Base-by-base conservation (phyloP, 2,797 vertebrate genomes). In the Orestias chungarensis region DNA sequence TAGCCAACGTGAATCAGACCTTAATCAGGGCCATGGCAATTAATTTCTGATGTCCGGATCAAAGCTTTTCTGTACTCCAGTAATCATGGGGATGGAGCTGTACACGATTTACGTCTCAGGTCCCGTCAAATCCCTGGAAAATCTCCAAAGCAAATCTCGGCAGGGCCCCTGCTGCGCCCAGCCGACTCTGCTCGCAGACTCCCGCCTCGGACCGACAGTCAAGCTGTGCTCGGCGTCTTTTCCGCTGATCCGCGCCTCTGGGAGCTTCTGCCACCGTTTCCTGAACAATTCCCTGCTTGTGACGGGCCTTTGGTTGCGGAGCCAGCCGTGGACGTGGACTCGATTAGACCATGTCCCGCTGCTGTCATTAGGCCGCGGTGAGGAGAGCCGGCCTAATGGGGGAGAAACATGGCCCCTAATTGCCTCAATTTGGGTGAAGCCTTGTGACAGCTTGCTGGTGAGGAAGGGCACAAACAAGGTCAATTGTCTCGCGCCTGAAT, bases 401-500 rank as follows among this genome's bases (percentile, higher is more conserved):
- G 78, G 81, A 91, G 88, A 91, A 85, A 86, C 88, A 80, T 90
- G 68, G 75, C 27, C 68, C 88, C 82, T 91, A 91, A 92, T 85
- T 93, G 89, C 87, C 81, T 86, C 81, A 91, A 86, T 90, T 92
- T 93, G 85, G 90, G 81, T 87, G 76, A 91, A 88, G 88, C 75
- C 89, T 66, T 81, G 91, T 87, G 79, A 94, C 90, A 87, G 91
- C 86, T 88, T 0, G 87, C 67, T 88, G 82, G 89, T 90, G 87
- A 92, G 91, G 88, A 93, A 93, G 89, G 73, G 80, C 83, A 92
- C 82, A 92, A 66, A 90, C 79, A 92, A 86, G 87, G 85, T 93
- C 91, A 93, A 92, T 82, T 81, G 87, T 88, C 85, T 89, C 90
- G 89, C 85, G 87, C 85, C 90, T 91, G 81, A 81, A 92, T 89